These are phyloP conservation scores for Halcyon leucocephala DNA, from an alignment of 2,797 vertebrate genomes.

Conservation along the genomic window DNA sequence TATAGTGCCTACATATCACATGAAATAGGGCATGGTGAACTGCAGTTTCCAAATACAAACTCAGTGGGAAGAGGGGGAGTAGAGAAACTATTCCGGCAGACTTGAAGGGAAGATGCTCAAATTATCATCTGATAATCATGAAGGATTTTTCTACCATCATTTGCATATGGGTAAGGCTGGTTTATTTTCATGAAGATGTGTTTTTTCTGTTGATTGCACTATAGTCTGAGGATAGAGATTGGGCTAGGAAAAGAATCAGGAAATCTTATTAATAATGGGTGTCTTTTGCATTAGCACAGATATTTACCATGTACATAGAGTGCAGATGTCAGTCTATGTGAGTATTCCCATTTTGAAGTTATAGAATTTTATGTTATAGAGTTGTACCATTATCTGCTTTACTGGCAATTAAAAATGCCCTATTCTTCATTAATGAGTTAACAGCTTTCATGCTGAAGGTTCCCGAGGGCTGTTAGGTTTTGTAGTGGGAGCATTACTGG, in stretches of 20 bases:
- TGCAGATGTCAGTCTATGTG: background rate
- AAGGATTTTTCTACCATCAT: background rate
- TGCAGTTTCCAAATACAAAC: background rate
- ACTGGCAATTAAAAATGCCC: background rate
- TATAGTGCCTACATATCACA: rapidly evolving
- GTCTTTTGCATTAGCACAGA: background rate
- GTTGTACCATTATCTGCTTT: background rate
- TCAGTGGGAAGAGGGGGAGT: background rate
- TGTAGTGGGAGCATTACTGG: background rate
- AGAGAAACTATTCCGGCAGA: background rate
- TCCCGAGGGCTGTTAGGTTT: background rate
- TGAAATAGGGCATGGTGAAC: rapidly evolving
- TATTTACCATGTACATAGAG: background rate
- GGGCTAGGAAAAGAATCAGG: background rate
- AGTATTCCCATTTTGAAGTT: background rate
- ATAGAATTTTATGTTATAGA: background rate
- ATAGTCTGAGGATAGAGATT: background rate
- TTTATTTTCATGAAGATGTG: background rate
- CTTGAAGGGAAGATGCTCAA: background rate
- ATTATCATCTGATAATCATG: background rate
- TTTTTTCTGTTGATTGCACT: background rate
- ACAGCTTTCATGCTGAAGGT: background rate
- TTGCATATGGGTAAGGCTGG: background rate
- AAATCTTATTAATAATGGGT: background rate
- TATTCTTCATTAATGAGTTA: background rate